These are phyloP conservation scores for Poeciliopsis turneri DNA, from an alignment of 2,797 vertebrate genomes.

Conservation along the genomic window DNA sequence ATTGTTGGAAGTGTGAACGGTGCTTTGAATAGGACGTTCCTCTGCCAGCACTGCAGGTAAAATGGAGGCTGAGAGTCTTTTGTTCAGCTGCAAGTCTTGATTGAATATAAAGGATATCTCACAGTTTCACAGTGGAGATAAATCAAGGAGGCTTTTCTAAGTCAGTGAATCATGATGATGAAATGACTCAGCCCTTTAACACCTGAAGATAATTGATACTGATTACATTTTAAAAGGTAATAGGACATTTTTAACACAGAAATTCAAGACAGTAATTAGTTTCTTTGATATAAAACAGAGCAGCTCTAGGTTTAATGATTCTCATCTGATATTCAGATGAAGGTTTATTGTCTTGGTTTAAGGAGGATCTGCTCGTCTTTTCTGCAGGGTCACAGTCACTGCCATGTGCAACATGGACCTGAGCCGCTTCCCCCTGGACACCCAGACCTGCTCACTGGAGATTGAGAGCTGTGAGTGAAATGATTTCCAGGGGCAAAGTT, in stretches of 20 bases:
- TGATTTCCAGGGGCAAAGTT: background rate
- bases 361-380: background rate
- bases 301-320: background rate
- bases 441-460: constrained; percentile 95
- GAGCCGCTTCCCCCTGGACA: constrained; percentile 95
- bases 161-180: background rate
- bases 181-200: background rate
- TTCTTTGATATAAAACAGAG: background rate
- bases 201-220: background rate
- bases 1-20: background rate
- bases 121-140: background rate
- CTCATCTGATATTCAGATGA: background rate
- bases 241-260: background rate
- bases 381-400: constrained; percentile 91
- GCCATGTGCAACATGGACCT: constrained; percentile 99
- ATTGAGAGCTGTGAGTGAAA: constrained; percentile 96
- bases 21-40: background rate
- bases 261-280: background rate
- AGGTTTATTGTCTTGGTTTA: background rate
- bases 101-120: background rate
- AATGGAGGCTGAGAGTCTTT: background rate
- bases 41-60: background rate
- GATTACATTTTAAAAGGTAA: background rate
- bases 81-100: background rate
- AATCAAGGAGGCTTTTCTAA: background rate